Base-by-base conservation (phyloP, 2,888 invertebrate species). In the Coleophora deauratella region DNA sequence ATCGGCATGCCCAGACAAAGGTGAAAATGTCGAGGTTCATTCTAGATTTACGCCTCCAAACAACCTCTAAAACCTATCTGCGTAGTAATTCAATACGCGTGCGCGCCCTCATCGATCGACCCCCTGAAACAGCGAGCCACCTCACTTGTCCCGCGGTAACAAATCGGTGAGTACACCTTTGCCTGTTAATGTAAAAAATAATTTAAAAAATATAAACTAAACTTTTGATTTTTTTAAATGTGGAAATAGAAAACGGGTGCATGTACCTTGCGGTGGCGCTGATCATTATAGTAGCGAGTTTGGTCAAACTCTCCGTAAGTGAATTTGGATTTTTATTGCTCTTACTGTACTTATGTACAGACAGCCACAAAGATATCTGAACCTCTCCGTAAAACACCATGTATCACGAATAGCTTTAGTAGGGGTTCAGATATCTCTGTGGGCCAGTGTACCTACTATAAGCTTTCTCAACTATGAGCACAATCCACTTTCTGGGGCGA, bases 221-320 rank as follows among this genome's bases (percentile, higher is more conserved):
- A 44, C 35, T 39, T 36, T 14, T 32, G 35, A 41, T 49, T 43
- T 47, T 45, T 46, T 37, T 34, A 13, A 27, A 41, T 40, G 21
- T 21, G 21, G 21, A 21, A 35, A 10, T 9, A 38, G 43, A 46
- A 46, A 41, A 46, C 45, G 43, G 52, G 71, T 77, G 77, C 71
- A 84, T 85, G 84, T 85, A 85, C 76, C 72, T 85, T 53, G 84
- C 84, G 42, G 82, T 85, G 73, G 82, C 84, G 58, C 57, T 85
- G 53, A 82, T 85, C 54, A 80, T 85, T 50, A 76, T 85, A 41
- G 70, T 85, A 51, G 84, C 84, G 47, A 85, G 84, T 70, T 73
- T 85, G 67, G 74, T 84, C 66, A 72, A 77, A 58, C 60, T 82
- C 54, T 78, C 81, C 66, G 84, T 85, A 80, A 81, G 82, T 81